Evolutionary conservation across 2,888 invertebrate genomes (phyloP).

Genomic region (Phrixothrix hirtus): DNA sequence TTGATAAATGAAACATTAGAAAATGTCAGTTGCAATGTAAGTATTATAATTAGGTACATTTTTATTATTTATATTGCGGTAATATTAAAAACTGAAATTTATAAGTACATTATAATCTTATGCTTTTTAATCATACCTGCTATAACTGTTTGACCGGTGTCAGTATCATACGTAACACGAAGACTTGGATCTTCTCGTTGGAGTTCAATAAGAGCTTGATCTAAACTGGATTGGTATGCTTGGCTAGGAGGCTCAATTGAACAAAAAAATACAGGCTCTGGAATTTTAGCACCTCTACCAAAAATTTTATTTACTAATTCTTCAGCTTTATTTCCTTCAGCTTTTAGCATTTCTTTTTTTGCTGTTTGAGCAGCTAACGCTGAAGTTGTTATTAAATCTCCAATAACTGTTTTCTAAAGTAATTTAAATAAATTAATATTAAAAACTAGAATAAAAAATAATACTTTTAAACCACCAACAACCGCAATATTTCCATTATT

Average conservation of each 20-base stretch:
- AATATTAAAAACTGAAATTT: no score
- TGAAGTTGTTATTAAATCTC: slow-evolving; percentile 72
- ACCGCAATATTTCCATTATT: slow-evolving; percentile 86
- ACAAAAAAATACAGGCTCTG: slow-evolving; percentile 96
- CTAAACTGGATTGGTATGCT: slow-evolving; percentile 73
- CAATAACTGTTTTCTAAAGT: slow-evolving; percentile 67
- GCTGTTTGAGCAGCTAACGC: slow-evolving; percentile 63
- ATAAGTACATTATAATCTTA: not conserved
- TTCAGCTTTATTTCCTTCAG: slow-evolving; percentile 39
- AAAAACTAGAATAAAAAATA: no score
- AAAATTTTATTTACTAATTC: slow-evolving; percentile 53
- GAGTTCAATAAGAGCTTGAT: slow-evolving; percentile 78
- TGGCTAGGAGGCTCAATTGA: slow-evolving; percentile 90
- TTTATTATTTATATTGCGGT: no score
- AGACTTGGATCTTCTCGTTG: slow-evolving; percentile 92
- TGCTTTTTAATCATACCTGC: slow-evolving; percentile 59
- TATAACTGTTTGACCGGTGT: slow-evolving; percentile 85
- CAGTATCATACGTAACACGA: slow-evolving; percentile 71
- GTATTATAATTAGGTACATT: no score
- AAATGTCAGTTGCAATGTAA: no score
- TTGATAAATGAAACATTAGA: no score
- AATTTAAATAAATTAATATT: not conserved
- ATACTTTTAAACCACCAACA: slow-evolving; percentile 81
- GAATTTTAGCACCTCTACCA: slow-evolving; percentile 68
- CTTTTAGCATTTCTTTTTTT: slow-evolving; percentile 54